Evolutionary conservation across 2,113 vertebrate species (phyloP).

Genomic region (Malaclemys terrapin): DNA sequence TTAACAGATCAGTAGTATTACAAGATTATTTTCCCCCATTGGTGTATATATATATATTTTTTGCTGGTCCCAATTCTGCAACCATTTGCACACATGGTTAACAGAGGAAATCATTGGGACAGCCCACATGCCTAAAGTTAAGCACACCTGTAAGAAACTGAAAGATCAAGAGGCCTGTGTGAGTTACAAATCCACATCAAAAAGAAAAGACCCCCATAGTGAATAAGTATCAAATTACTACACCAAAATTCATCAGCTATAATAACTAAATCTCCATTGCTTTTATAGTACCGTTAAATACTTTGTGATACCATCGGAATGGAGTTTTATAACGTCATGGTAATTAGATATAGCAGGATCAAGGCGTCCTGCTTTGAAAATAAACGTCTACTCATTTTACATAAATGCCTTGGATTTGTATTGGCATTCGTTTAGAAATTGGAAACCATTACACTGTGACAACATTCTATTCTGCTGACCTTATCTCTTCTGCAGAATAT

Average conservation of each 20-base stretch:
- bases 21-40: background rate
- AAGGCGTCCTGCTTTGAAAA: conserved; percentile 19
- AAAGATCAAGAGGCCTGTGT: background rate
- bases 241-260: conserved; percentile 6
- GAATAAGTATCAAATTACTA: background rate
- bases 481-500: background rate
- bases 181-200: accelerated
- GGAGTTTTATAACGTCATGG: background rate
- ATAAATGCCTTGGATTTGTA: background rate
- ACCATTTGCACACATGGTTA: conserved; percentile 13
- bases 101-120: background rate
- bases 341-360: background rate
- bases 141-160: accelerated
- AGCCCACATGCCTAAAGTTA: background rate
- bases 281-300: background rate
- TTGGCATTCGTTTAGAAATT: background rate
- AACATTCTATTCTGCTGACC: background rate
- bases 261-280: background rate
- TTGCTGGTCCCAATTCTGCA: background rate
- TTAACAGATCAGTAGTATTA: background rate
- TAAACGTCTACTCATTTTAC: background rate
- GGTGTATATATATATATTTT: background rate
- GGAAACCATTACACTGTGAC: accelerated
- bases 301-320: conserved; percentile 4
- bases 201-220: background rate